Conservation (phyloP, 1,140 invertebrate genomes). For the Ceratitis capitata region DNA sequence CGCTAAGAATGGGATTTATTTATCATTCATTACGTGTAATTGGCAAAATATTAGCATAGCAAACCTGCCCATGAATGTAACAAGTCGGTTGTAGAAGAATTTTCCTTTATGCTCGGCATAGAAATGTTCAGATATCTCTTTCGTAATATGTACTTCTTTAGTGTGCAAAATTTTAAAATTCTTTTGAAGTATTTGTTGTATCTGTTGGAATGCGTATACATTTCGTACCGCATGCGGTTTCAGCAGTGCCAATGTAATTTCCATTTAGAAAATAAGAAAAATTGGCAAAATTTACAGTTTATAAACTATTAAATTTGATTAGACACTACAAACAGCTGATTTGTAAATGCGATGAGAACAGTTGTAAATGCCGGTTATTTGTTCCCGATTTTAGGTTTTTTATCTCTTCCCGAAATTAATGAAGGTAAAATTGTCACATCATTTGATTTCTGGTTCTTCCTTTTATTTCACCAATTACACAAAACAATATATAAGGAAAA, state of each 20-base stretch:
- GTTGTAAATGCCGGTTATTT: background rate
- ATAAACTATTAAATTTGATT: background rate
- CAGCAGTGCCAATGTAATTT: slow-evolving; percentile 75
- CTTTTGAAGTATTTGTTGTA: slow-evolving; percentile 74
- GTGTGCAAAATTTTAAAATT: slow-evolving; percentile 81
- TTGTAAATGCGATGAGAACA: background rate
- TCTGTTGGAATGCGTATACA: slow-evolving; percentile 73
- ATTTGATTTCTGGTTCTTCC: no score
- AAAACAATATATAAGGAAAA: background rate
- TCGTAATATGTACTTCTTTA: slow-evolving; percentile 72
- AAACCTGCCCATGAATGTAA: slow-evolving; percentile 87
- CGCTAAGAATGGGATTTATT: slow-evolving; percentile 72
- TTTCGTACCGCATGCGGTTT: slow-evolving; percentile 80
- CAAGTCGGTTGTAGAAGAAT: slow-evolving; percentile 88
- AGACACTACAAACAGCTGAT: background rate
- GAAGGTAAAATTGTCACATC: no score
- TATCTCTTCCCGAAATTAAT: no score
- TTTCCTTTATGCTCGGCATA: slow-evolving; percentile 85
- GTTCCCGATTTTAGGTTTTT: no score
- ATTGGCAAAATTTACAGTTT: background rate
- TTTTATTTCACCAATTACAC: no score
- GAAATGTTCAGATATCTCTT: slow-evolving; percentile 77
- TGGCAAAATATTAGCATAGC: slow-evolving; percentile 41
- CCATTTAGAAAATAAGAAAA: slow-evolving; percentile 26
- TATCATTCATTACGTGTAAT: background rate